These are phyloP conservation scores for Passer montanus DNA, from an alignment of 2,113 vertebrate species.

Conservation along the genomic window DNA sequence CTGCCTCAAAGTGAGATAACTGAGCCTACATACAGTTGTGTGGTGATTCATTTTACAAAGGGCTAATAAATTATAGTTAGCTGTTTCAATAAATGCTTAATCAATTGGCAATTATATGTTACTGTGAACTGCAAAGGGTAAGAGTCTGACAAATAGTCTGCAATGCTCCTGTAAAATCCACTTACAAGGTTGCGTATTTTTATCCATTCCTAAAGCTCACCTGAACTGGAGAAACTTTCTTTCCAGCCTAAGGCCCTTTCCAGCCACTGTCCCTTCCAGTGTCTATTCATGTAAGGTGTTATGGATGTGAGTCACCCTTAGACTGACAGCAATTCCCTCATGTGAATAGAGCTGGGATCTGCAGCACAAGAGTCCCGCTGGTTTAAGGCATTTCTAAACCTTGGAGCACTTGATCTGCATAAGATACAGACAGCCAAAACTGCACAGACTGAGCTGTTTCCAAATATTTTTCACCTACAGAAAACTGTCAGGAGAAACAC, in stretches of 20 bases:
- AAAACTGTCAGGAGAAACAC: background rate
- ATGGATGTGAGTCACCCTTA: background rate
- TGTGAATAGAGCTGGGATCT: background rate
- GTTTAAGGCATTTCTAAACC: background rate
- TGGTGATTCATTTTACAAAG: background rate
- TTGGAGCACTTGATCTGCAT: background rate
- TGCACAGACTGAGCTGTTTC: background rate
- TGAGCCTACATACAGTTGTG: background rate
- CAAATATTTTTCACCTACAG: background rate
- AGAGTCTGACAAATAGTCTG: background rate
- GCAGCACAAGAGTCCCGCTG: background rate
- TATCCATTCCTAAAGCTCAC: background rate
- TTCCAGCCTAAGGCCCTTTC: background rate
- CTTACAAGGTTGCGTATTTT: background rate
- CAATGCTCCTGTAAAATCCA: background rate
- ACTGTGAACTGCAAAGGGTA: background rate
- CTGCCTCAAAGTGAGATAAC: background rate
- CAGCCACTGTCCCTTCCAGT: background rate
- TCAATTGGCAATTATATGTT: background rate
- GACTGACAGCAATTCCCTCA: background rate
- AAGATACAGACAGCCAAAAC: background rate
- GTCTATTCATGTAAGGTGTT: background rate
- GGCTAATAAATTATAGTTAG: background rate
- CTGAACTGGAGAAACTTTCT: background rate
- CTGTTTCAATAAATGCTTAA: background rate